phyloP scores from a whole-genome alignment of 2,113 vertebrate genomes.

The Regulus satrapa region DNA sequence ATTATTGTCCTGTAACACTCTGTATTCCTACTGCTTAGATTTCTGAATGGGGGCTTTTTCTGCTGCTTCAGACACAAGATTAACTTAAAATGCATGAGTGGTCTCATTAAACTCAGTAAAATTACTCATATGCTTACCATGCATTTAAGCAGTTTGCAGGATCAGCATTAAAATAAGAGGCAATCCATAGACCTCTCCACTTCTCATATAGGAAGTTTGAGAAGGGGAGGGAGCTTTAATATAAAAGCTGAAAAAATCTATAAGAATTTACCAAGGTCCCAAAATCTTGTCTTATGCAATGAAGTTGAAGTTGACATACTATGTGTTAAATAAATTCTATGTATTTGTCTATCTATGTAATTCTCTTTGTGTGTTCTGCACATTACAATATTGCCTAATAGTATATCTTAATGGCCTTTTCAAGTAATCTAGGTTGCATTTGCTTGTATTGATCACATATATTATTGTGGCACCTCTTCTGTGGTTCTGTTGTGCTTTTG shows the following conservation, averaged over 20 bases:
- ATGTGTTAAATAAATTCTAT: neutral
- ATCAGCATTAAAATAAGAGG: neutral
- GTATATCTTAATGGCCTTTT: neutral
- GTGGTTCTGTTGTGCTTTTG: neutral
- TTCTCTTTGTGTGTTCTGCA: neutral
- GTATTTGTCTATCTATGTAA: neutral
- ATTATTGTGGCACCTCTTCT: neutral
- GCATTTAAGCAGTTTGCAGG: neutral
- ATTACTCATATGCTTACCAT: neutral
- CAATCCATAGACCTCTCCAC: neutral
- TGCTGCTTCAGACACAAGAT: neutral
- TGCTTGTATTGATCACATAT: neutral
- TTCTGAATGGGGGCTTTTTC: neutral
- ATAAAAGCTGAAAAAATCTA: neutral
- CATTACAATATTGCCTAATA: neutral
- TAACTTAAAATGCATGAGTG: neutral
- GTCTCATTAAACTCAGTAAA: slow-evolving; percentile 10
- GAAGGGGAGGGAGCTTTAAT: neutral
- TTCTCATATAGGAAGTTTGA: neutral
- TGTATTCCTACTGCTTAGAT: neutral
- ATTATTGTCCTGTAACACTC: neutral
- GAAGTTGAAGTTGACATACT: neutral
- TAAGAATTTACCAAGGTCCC: neutral
- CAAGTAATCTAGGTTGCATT: neutral
- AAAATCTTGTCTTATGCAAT: neutral